Evolutionary conservation across 2,113 vertebrate genomes (phyloP), one percentile per base, ranked within the genome.

Genomic region (Mesembrinibis cayennensis): DNA sequence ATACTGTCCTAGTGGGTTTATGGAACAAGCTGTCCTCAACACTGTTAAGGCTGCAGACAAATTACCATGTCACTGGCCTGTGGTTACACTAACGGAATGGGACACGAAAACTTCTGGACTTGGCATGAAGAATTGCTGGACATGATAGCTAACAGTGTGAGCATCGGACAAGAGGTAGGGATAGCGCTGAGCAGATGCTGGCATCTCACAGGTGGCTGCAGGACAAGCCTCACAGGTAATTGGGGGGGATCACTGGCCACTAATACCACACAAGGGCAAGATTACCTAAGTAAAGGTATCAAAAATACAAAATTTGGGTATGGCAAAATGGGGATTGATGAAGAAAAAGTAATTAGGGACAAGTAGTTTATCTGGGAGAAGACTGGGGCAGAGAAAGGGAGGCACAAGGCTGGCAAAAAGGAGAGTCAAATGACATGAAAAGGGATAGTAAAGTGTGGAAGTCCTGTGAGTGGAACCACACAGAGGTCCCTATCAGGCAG

Each of bases 51-150:
- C 16, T 79, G 30, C 16, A 62, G 63, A 20, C 5, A 52, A 81
- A 73, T 12, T 17, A 36, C 7, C 11, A 52, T 3, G 7, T 77
- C 67, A 38, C 40, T 44, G 13, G 10, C 12, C 36, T 40, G 5
- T 19, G 22, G 9, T 42, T 56, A 13, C 11, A 12, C 25, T 16
- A 34, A 21, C 1, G 0, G 25, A 77, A 29, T 10, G 4, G 47
- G 20, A n/a, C 27, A 52, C 0, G 0, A 73, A 85, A 66, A n/a
- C 7, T 23, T 66, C 45, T 74, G 20, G 15, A 27, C 11, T 65
- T 47, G 16, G 11, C 44, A 30, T 17, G 19, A 77, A 6, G 6
- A 61, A 17, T 6, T 53, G 34, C 29, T 40, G 25, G 11, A 53
- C 14, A 16, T 16, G 32, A 23, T 36, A 90, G 49, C 7, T n/a